These are phyloP conservation scores for Periophthalmus magnuspinnatus DNA, from an alignment of 2,797 vertebrate genomes.

Conservation along the genomic window DNA sequence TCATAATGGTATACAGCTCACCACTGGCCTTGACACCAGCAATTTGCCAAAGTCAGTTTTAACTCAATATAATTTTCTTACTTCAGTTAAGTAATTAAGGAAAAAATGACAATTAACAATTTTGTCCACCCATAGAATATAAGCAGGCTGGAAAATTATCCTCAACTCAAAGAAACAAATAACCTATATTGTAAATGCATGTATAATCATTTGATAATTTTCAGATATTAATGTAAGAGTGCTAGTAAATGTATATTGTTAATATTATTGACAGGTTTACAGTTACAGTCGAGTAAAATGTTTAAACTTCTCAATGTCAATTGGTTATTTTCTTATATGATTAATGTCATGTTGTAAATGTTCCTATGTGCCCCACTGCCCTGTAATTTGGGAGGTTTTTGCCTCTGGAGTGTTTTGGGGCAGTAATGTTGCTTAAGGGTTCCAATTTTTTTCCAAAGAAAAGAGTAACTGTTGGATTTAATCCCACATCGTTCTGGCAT, in stretches of 20 bases:
- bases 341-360: constrained; percentile 19
- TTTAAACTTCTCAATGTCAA: constrained; percentile 4
- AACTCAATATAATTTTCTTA: neutral
- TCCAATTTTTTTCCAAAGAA: constrained; percentile 52
- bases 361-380: constrained; percentile 17
- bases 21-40: neutral
- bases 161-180: neutral
- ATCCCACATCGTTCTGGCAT: constrained; percentile 52
- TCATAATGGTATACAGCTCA: too few relatives aligned
- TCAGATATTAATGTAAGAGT: too few relatives aligned
- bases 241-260: too few relatives aligned
- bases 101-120: neutral
- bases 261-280: neutral
- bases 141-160: neutral
- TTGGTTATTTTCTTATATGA: constrained; percentile 18
- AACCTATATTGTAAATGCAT: too few relatives aligned
- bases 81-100: too few relatives aligned
- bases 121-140: neutral
- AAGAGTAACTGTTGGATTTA: constrained; percentile 43
- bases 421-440: constrained; percentile 28
- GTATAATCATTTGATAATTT: too few relatives aligned
- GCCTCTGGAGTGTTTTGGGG: constrained; percentile 15
- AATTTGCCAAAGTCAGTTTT: neutral
- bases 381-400: constrained; percentile 14
- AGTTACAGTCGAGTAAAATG: neutral